phyloP scores from a whole-genome alignment of 2,888 invertebrate genomes.

The Sabatieria punctata region DNA sequence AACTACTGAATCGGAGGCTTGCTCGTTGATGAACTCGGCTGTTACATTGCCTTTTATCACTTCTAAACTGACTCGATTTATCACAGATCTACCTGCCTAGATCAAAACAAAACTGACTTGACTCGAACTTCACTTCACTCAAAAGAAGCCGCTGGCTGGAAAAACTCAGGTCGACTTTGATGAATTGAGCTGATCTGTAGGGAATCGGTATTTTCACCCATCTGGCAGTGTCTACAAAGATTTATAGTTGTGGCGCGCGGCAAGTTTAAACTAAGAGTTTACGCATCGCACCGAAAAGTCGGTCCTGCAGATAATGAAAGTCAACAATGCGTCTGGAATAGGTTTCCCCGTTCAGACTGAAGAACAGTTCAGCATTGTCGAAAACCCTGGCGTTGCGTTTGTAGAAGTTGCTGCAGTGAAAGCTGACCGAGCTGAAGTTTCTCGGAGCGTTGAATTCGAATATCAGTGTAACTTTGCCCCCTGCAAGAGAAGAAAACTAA shows the following conservation, averaged over 20 bases:
- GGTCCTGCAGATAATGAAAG: not conserved
- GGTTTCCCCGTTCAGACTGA: not conserved
- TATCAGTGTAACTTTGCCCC: conserved; percentile 46
- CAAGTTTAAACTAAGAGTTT: not conserved
- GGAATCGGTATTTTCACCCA: conserved; percentile 65
- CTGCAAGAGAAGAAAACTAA: conserved; percentile 1
- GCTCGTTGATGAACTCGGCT: not conserved
- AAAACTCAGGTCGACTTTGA: conserved; percentile 57
- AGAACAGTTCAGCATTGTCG: conserved; percentile 2
- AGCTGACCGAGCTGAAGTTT: conserved; percentile 62
- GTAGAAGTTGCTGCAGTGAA: conserved; percentile 68
- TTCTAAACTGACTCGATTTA: no score
- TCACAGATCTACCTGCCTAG: no score
- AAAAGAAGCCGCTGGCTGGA: conserved; percentile 67
- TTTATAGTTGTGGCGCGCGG: not conserved
- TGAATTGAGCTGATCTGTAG: conserved; percentile 59
- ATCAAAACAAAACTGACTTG: conserved; percentile 47
- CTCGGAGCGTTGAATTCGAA: conserved; percentile 71
- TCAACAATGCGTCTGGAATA: not conserved
- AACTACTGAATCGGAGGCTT: not conserved
- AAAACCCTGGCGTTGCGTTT: conserved; percentile 48
- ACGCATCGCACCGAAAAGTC: not conserved
- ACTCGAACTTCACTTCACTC: conserved; percentile 68
- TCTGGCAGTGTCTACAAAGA: conserved; percentile 40
- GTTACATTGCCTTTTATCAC: not conserved